phyloP scores from a whole-genome alignment of 2,888 invertebrate species.

The Amphipoea oculea region DNA sequence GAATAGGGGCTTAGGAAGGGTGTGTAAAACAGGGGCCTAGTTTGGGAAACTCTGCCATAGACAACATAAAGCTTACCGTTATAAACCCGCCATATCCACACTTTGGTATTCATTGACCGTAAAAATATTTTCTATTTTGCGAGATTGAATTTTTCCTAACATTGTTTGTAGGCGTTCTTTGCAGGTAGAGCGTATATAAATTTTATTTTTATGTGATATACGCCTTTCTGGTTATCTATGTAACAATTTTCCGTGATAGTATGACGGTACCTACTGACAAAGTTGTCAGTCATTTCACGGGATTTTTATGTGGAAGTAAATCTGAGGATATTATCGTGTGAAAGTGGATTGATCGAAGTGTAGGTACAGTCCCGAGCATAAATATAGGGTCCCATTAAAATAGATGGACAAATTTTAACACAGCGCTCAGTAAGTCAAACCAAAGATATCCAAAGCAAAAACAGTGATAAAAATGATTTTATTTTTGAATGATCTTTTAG shows the following conservation, averaged over 20 bases:
- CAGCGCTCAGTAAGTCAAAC: too few species aligned
- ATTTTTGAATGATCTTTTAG: too few species aligned
- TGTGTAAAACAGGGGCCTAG: conserved; percentile 48
- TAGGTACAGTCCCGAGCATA: neutral
- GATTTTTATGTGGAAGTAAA: conserved; percentile 30
- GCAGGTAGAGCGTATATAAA: conserved; percentile 79
- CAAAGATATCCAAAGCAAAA: too few species aligned
- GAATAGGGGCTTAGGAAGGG: conserved; percentile 43
- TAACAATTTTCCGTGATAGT: conserved; percentile 68
- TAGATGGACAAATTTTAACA: too few species aligned
- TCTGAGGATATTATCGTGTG: conserved; percentile 11
- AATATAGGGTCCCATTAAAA: neutral
- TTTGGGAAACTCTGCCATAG: conserved; percentile 68
- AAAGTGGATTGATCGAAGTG: conserved; percentile 1
- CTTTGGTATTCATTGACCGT: conserved; percentile 89
- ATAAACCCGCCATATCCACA: conserved; percentile 78
- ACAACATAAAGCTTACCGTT: conserved; percentile 76
- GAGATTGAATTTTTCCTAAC: conserved; percentile 88
- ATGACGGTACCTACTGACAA: conserved; percentile 67
- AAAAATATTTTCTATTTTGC: conserved; percentile 89
- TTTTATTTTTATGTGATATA: conserved; percentile 79
- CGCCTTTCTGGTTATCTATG: conserved; percentile 69
- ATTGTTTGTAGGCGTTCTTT: conserved; percentile 84
- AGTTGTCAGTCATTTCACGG: conserved; percentile 56
- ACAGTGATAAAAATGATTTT: too few species aligned